Conservation (phyloP, 2,888 invertebrate species). For the Cryptus viduatorius region DNA sequence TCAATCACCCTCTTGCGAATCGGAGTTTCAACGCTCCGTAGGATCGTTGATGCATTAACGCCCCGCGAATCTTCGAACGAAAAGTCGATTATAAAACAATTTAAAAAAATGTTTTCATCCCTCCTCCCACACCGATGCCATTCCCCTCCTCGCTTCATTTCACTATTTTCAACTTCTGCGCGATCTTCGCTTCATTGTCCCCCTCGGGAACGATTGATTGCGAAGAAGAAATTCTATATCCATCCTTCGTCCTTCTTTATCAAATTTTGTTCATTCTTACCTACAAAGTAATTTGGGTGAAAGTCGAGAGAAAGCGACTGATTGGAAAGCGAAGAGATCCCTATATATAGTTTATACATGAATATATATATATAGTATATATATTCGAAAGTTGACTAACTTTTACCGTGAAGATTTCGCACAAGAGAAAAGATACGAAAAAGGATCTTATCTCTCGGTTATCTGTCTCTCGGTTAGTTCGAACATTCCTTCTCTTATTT, state of each 20-base stretch:
- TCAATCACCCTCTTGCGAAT: slow-evolving; percentile 34
- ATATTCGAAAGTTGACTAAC: slow-evolving; percentile 57
- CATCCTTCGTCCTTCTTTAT: slow-evolving; percentile 31
- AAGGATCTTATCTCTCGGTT: slow-evolving; percentile 33
- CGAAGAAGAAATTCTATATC: slow-evolving; percentile 35
- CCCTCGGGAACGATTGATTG: slow-evolving; percentile 59
- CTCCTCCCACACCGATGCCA: background rate
- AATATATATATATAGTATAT: background rate
- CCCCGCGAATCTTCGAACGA: slow-evolving; percentile 24
- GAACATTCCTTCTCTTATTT: slow-evolving; percentile 22
- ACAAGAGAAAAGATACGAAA: slow-evolving; percentile 24
- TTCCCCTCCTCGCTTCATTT: slow-evolving; percentile 30
- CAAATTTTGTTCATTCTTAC: slow-evolving; percentile 54
- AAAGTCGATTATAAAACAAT: slow-evolving; percentile 69
- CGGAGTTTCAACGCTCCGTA: slow-evolving; percentile 23
- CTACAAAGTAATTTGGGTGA: slow-evolving; percentile 56
- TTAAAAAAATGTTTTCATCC: slow-evolving; percentile 51
- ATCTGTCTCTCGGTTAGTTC: slow-evolving; percentile 47
- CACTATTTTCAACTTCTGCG: slow-evolving; percentile 40
- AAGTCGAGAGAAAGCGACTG: slow-evolving; percentile 53
- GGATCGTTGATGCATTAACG: slow-evolving; percentile 26
- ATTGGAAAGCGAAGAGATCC: slow-evolving; percentile 56
- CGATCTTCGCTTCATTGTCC: slow-evolving; percentile 53
- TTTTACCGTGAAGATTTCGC: slow-evolving; percentile 42
- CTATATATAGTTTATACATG: slow-evolving; percentile 41